Evolutionary conservation across 2,113 vertebrate species (phyloP), one percentile per base, ranked within the genome.

Genomic region (Geococcyx californianus): DNA sequence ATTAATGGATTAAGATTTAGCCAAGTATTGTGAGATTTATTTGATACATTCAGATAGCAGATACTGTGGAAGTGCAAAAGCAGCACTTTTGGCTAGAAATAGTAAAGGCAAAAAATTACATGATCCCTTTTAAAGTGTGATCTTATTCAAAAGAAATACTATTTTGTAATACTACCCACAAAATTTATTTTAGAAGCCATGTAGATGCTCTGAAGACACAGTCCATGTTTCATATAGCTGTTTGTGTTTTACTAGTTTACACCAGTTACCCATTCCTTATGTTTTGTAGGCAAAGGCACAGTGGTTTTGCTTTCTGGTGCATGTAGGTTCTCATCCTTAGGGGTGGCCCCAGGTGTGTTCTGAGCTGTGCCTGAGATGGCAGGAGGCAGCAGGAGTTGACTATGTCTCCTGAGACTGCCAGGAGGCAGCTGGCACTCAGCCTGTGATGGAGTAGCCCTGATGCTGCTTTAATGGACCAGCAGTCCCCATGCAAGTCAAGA

Each of bases 1-100:
- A 62, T 94, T 94, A 91, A 69, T 75, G 20, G 73, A 70, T 84
- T 84, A 81, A 87, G 68, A 60, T 89, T 93, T 76, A 73, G 26
- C 13, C 55, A 73, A 49, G 87, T 69, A 76, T 33, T 66, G 21
- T 73, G 54, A 91, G 77, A 73, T 91, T 52, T 58, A 79, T 28
- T 56, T 73, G 36, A 82, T 82, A 26, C 1, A 73, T 79, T 76
- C 49, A 87, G 91, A 58, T 17, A 82, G 77, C 56, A 92, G 74
- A 54, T 89, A 66, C 49, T 91, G 36, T 89, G 42, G 16, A 91
- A 89, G n/a, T 76, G 40, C 58, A 85, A 56, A 86, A 87, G 67
- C 20, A 58, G 11, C 76, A 42, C 58, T 79, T 82, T 23, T 29
- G 64, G 52, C 40, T 66, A 73, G 56, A 85, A 93, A 84, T 7